Evolutionary conservation across 2,797 vertebrate species (phyloP), one percentile per base, ranked within the genome.

Genomic region (Hylomyscus alleni): DNA sequence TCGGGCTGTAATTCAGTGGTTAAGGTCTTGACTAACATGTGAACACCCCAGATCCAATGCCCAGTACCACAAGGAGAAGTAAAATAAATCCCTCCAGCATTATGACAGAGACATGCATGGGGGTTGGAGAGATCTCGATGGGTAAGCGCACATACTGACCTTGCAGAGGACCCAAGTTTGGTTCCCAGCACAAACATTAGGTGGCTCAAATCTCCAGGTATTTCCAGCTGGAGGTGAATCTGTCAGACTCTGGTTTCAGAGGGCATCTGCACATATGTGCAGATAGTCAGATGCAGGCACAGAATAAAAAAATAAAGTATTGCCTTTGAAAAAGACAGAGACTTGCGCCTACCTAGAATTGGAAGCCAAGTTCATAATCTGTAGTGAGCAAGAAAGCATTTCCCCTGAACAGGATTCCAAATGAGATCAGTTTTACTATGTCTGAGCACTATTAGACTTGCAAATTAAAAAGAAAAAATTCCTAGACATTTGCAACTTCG

Each of bases 381-480:
- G 52, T 22, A 76, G 40, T 89, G 90, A 75, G 37, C 40, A 81
- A 97, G 58, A 93, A 94, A 96, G 96, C 67, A 77, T 91, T 88
- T 88, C 83, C 83, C 93, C 67, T 92, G 80, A 96, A 93, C 11
- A 91, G n/a, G 83, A 97, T 96, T 98, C 97, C 98, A 98, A 99
- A 99, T 99, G 98, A 99, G 98, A 99, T 98, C 98, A 94, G 98
- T 98, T 98, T 98, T 96, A 98, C 98, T 98, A 98, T 98, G 98
- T 98, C 98, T 98, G 26, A 95, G 91, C 82, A 94, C 97, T 96
- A 99, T 99, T 99, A 99, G 99, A 99, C 99, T 99, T 99, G 99
- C 99, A 99, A 99, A 99, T 99, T 96, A 1, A 94, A 97, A 97
- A 89, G 96, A 96, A 96, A 86, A 92, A 96, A 97, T 96, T 90